These are phyloP conservation scores for Andricus curvator DNA, from an alignment of 2,888 invertebrate genomes.

Conservation along the genomic window DNA sequence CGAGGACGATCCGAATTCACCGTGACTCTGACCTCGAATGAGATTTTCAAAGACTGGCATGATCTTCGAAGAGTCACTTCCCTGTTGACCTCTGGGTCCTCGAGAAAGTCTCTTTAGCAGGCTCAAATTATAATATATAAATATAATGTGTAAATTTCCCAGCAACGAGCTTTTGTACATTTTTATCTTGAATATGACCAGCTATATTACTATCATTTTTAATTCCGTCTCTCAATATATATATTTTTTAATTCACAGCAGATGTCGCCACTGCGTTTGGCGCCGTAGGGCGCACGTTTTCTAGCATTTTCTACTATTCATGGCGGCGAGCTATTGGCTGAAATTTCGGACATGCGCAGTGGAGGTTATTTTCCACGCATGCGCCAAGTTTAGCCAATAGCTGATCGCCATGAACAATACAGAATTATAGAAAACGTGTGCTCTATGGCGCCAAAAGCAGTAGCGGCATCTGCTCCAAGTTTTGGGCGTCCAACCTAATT, in stretches of 20 bases:
- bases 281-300: no score
- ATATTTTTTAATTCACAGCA: not conserved
- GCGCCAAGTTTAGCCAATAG: no score
- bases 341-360: no score
- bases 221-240: not conserved
- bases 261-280: no score
- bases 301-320: no score
- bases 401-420: no score
- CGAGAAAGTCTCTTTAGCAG: constrained; percentile 8
- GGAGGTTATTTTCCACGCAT: no score
- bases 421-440: no score
- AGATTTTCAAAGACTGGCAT: constrained; percentile 53
- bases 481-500: not conserved
- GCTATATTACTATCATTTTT: not conserved
- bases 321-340: no score
- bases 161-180: constrained; percentile 18
- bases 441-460: no score
- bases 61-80: constrained; percentile 8
- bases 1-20: constrained; percentile 54
- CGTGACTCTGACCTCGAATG: constrained; percentile 60
- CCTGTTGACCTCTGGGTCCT: not conserved
- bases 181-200: constrained; percentile 9
- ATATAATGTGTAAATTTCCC: constrained; percentile 27
- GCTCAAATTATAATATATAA: constrained; percentile 10
- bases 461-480: no score